Evolutionary conservation across 2,888 invertebrate species (phyloP).

Genomic region (Biston stratarius): DNA sequence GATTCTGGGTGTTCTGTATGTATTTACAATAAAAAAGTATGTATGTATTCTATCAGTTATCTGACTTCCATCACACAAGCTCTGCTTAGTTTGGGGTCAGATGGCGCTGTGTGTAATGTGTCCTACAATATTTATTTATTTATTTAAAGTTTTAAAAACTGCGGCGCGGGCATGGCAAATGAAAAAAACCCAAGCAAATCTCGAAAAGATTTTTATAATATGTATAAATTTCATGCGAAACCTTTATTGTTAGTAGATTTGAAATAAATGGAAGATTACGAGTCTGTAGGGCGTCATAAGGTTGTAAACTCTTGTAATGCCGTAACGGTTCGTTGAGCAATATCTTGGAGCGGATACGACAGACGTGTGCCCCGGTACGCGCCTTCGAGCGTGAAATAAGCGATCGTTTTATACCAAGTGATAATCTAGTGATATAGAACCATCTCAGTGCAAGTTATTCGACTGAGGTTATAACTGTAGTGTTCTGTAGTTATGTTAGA

Average conservation of each 20-base stretch:
- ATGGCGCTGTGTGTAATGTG: no score
- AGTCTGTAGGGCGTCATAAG: conserved; percentile 48
- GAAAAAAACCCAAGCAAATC: not conserved
- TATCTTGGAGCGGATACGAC: conserved; percentile 53
- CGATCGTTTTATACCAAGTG: conserved; percentile 64
- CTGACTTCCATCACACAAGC: no score
- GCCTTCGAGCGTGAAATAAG: conserved; percentile 62
- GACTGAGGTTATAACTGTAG: no score
- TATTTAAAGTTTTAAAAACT: not conserved
- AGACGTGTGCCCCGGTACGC: conserved; percentile 48
- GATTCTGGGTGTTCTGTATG: no score
- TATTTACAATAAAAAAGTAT: no score
- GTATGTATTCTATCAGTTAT: no score
- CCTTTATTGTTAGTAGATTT: conserved; percentile 32
- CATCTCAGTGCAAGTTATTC: not conserved
- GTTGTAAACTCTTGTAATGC: conserved; percentile 55
- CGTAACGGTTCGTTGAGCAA: conserved; percentile 65
- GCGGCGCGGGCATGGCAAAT: not conserved
- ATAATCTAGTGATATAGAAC: conserved; percentile 45
- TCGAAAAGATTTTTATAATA: conserved; percentile 2
- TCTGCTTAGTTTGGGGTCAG: no score
- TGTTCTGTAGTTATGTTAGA: no score
- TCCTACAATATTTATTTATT: no score
- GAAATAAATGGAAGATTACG: conserved; percentile 14
- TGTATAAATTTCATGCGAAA: conserved; percentile 1